These are phyloP conservation scores for Malacoraja senta DNA, from an alignment of 2,797 vertebrate genomes.

Conservation along the genomic window DNA sequence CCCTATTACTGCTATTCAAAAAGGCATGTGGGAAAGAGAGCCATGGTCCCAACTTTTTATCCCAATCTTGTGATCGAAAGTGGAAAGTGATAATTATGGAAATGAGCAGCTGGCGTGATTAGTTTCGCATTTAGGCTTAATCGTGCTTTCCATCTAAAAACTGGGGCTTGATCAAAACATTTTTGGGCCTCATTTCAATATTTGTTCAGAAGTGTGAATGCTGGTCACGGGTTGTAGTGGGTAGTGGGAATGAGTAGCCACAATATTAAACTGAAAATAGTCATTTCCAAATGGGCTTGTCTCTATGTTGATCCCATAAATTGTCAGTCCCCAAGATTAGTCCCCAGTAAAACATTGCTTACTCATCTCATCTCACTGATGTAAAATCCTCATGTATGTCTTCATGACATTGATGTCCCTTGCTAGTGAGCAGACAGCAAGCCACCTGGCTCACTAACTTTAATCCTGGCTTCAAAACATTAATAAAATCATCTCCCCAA, in stretches of 20 bases:
- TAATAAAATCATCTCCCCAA: not conserved
- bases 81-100: not conserved
- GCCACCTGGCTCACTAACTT: not conserved
- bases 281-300: too few species aligned
- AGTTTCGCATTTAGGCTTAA: not conserved
- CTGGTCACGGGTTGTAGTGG: not conserved
- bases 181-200: not conserved
- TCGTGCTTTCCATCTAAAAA: not conserved
- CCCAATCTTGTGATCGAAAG: not conserved
- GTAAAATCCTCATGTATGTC: not conserved
- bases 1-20: not conserved
- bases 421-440: not conserved
- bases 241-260: not conserved
- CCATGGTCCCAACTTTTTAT: not conserved
- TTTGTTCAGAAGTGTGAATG: not conserved
- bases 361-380: not conserved
- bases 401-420: not conserved
- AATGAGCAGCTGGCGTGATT: not conserved
- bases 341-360: not conserved
- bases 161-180: not conserved
- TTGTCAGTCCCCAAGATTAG: too few species aligned
- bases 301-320: too few species aligned
- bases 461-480: not conserved
- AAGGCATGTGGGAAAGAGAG: not conserved
- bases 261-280: too few species aligned